A percentile compares a stretch with the other conserved stretches of the same genome.
phyloP scores from a whole-genome alignment of 2,797 vertebrate genomes.

The Oreochromis grahami region DNA sequence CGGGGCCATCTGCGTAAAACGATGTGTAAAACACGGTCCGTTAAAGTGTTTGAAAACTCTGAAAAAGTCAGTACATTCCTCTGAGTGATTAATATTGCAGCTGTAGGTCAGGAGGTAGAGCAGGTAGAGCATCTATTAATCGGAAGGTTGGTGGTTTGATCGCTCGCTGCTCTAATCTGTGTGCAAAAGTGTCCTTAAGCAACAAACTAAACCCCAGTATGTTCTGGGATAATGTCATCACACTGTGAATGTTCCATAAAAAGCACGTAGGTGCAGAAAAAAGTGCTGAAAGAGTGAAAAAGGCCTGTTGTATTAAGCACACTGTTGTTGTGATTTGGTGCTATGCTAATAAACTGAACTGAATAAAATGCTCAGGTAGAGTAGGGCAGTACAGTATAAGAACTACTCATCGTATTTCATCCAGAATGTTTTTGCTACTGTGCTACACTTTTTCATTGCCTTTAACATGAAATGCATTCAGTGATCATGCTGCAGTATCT shows the following conservation, averaged over 20 bases:
- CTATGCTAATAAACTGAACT: neutral
- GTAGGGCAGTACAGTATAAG: neutral
- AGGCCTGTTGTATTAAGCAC: rapidly evolving
- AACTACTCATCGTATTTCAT: neutral
- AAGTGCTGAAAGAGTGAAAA: neutral
- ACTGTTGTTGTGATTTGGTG: rapidly evolving
- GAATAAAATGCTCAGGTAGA: neutral
- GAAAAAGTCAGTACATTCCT: rapidly evolving
- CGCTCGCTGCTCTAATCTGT: neutral
- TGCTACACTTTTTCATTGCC: neutral
- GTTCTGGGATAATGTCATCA: neutral
- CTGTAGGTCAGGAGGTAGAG: neutral
- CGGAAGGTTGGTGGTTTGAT: neutral
- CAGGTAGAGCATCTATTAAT: neutral
- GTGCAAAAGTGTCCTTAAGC: neutral
- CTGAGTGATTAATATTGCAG: neutral
- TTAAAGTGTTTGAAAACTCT: neutral
- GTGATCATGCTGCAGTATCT: neutral
- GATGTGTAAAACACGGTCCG: neutral
- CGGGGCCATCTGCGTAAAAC: neutral
- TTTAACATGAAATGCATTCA: neutral
- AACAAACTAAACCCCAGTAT: neutral
- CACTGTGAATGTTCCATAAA: rapidly evolving
- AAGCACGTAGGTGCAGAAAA: rapidly evolving
- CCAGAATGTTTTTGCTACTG: neutral